Percentiles rank a stretch among this genome's conserved stretches.
phyloP scores from a whole-genome alignment of 1,140 invertebrate species.

The Brachionus plicatilis region DNA sequence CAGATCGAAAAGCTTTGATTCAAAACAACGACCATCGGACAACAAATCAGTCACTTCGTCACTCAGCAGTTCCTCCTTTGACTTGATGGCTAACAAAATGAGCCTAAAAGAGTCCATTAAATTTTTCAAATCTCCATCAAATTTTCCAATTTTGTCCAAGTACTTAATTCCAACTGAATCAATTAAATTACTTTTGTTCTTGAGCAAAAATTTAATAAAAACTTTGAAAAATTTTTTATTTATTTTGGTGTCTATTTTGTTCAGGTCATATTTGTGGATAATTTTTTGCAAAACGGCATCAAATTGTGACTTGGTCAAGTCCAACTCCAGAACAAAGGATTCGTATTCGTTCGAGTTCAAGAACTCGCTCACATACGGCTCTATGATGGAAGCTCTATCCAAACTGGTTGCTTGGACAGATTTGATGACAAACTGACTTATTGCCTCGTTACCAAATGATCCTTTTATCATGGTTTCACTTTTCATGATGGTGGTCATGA shows the following conservation, averaged over 20 bases:
- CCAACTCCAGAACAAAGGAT: not conserved
- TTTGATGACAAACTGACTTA: not conserved
- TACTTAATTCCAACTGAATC: not conserved
- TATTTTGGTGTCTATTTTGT: not conserved
- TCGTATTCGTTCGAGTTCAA: not conserved
- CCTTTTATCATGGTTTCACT: not conserved
- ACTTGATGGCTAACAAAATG: not conserved
- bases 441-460: not conserved
- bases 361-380: not conserved
- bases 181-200: not conserved
- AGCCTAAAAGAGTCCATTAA: not conserved
- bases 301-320: not conserved
- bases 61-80: not conserved
- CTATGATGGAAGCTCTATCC: not conserved
- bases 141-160: not conserved
- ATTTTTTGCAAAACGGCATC: not conserved
- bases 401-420: not conserved
- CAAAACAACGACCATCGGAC: not conserved
- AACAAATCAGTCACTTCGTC: not conserved
- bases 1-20: not conserved
- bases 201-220: not conserved
- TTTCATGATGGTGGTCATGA: not conserved
- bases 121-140: not conserved
- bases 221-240: slow-evolving; percentile 19
- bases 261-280: not conserved